These are phyloP conservation scores for Eulemur macaco DNA, from an alignment of 2,113 vertebrate genomes.

Conservation along the genomic window DNA sequence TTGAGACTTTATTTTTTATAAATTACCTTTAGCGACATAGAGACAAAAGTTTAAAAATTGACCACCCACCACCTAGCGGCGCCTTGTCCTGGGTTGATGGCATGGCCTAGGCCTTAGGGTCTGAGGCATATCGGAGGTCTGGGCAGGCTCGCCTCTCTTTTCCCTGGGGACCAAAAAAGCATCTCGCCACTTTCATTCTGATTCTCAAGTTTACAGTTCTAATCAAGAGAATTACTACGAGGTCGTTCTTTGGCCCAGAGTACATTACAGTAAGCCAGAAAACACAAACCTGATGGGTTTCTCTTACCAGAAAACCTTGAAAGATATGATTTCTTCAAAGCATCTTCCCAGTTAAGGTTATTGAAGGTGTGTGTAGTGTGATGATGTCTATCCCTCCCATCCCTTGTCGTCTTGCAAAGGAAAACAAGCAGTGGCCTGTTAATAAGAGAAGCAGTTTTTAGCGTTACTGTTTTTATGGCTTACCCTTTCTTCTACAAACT, in stretches of 20 bases:
- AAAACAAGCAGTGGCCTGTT: background rate
- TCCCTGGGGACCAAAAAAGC: background rate
- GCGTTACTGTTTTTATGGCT: background rate
- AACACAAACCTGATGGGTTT: background rate
- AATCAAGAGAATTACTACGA: background rate
- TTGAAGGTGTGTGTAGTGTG: background rate
- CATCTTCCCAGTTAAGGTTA: background rate
- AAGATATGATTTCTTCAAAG: background rate
- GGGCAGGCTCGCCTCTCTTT: background rate
- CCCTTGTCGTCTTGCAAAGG: background rate
- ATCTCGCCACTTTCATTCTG: background rate
- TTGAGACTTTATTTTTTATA: background rate
- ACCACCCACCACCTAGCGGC: too few species aligned
- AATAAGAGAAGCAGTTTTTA: background rate
- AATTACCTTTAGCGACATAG: slow-evolving; percentile 15
- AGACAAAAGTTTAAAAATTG: background rate
- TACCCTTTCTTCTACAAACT: background rate
- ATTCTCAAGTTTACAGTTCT: background rate
- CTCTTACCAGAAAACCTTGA: background rate
- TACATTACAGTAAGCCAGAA: background rate
- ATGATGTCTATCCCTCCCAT: background rate
- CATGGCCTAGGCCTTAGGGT: background rate
- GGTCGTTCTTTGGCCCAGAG: background rate
- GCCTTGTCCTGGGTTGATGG: background rate
- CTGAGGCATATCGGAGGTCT: background rate